A percentile compares a stretch with the other conserved stretches of the same genome.
Evolutionary conservation across 2,113 vertebrate species (phyloP).

Genomic region (Ageneiosus marmoratus): DNA sequence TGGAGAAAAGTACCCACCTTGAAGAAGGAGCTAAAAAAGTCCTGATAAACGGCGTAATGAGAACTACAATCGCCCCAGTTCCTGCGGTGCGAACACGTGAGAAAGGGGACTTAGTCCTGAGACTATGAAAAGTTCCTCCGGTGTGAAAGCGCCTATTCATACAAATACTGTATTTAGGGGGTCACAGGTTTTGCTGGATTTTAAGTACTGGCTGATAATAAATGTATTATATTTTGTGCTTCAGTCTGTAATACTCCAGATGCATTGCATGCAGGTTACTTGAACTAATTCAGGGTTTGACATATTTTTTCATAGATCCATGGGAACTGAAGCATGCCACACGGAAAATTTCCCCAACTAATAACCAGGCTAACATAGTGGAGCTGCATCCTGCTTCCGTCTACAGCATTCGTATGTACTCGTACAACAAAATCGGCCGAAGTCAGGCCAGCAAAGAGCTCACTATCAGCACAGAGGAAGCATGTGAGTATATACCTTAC

Average conservation of each 20-base stretch:
- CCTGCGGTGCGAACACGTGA: too few species aligned
- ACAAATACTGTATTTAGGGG: too few species aligned
- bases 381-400: conserved; percentile 93
- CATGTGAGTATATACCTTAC: conserved; percentile 82
- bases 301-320: conserved; percentile 73
- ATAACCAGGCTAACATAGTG: conserved; percentile 97
- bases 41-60: too few species aligned
- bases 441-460: conserved; percentile 97
- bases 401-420: conserved; percentile 98
- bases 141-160: too few species aligned
- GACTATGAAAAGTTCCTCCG: too few species aligned
- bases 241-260: neutral
- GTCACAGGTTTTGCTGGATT: neutral
- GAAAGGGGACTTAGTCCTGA: too few species aligned
- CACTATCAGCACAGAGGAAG: conserved; percentile 95
- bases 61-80: too few species aligned
- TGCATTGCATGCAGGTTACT: neutral
- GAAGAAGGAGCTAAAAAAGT: too few species aligned
- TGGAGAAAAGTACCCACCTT: too few species aligned
- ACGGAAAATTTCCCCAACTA: conserved; percentile 95
- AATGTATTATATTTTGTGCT: neutral
- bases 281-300: neutral
- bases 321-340: conserved; percentile 97
- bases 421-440: conserved; percentile 94
- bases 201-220: neutral